A percentile compares a stretch with the other conserved stretches of the same genome.
Evolutionary conservation across 2,797 vertebrate species (phyloP).

Genomic region (Okamejei kenojei): DNA sequence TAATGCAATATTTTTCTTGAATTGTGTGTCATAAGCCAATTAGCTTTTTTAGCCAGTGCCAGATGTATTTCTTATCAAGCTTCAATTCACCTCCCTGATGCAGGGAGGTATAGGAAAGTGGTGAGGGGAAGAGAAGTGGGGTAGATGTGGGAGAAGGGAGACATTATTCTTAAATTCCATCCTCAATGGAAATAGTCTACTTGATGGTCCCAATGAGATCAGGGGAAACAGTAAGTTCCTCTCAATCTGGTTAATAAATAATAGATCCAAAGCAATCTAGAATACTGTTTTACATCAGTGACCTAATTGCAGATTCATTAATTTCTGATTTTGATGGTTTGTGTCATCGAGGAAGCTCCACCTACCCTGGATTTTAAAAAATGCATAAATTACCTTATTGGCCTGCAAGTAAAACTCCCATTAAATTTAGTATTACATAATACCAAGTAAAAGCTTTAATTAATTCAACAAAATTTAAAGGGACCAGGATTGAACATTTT

Average conservation of each 20-base stretch:
- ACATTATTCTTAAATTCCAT: neutral
- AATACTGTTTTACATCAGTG: neutral
- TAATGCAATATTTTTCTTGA: neutral
- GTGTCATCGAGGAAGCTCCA: neutral
- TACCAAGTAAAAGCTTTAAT: neutral
- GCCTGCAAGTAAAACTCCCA: neutral
- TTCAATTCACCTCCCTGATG: neutral
- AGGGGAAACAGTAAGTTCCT: neutral
- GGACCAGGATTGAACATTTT: neutral
- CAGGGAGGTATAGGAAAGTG: too few species aligned
- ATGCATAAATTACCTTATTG: neutral
- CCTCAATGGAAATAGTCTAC: neutral
- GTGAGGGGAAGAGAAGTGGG: too few species aligned
- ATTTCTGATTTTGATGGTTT: neutral
- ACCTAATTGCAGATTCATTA: neutral
- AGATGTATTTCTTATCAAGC: neutral
- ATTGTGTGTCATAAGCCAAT: neutral
- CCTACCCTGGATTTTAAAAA: neutral
- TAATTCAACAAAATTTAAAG: neutral
- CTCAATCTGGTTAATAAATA: neutral
- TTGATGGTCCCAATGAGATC: neutral
- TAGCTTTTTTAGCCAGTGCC: neutral
- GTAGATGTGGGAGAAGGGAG: neutral
- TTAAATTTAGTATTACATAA: neutral
- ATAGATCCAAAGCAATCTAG: neutral